These are phyloP conservation scores for Microtus obscurus DNA, from an alignment of 2,797 vertebrate species.

Conservation along the genomic window DNA sequence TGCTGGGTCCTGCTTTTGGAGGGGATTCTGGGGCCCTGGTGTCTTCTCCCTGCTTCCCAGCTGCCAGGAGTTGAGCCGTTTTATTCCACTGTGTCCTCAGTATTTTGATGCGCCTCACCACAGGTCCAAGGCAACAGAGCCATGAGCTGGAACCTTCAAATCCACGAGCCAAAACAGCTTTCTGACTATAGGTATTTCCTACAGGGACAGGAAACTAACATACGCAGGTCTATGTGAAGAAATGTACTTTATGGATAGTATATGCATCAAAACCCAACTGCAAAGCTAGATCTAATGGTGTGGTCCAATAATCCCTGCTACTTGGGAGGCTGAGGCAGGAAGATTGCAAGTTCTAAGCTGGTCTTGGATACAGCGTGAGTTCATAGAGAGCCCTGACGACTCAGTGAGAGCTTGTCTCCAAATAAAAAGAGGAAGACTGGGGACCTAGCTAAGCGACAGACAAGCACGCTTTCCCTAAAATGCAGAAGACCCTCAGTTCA, in stretches of 20 bases:
- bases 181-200: not conserved
- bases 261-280: not conserved
- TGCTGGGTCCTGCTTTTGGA: not conserved
- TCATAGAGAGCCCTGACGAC: not conserved
- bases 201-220: not conserved
- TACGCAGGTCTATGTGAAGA: not conserved
- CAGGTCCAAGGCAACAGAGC: not conserved
- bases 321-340: not conserved
- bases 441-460: not conserved
- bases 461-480: not conserved
- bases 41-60: not conserved
- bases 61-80: not conserved
- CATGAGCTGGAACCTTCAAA: not conserved
- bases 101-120: too few relatives aligned
- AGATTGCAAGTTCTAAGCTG: not conserved
- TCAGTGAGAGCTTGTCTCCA: not conserved
- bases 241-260: not conserved
- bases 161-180: not conserved
- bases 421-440: not conserved
- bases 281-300: not conserved
- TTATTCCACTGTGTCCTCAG: not conserved
- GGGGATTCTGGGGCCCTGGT: too few relatives aligned
- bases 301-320: not conserved
- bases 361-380: not conserved
- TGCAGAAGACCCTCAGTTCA: not conserved